Base-by-base conservation (phyloP, 2,113 vertebrate species). In the Gobius niger region DNA sequence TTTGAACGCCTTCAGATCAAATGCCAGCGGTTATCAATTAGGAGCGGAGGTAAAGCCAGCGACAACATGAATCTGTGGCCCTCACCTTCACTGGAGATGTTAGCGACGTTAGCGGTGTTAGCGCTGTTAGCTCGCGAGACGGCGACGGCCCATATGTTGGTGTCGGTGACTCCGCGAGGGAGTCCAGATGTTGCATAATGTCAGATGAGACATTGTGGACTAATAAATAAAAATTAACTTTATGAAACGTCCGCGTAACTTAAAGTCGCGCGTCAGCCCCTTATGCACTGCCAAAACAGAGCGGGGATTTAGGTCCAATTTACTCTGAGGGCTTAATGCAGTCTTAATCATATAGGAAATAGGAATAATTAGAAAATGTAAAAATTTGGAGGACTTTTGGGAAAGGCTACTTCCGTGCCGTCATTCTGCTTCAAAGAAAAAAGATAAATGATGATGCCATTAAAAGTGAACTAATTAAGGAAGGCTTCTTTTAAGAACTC, bases 401-500 rank as follows among this genome's bases (percentile, higher is more conserved):
- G 90, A 93, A 84, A 76, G 87, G 88, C 90, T 84, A 91, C 89
- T 90, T 92, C 90, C 81, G 70, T 73, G 75, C 89, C 73, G 95
- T 97, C 96, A 95, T 95, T 95, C 95, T 94, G 96, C 95, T 98
- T 98, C 96, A 98, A 98, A 97, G 96, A 97, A 96, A 96, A 98
- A 96, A 96, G 95, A 98, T 98, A 98, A 98, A 97, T 98, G 96
- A 98, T 97, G 96, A 96, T 98, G 97, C 97, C 95, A 98, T 99
- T 99, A 99, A 99, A 98, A 98, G 96, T 98, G 97, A 98, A 98
- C 96, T 98, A 98, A 98, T 98, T 99, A 99, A 98, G 97, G 96
- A 98, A 99, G 93, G 96, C 96, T 98, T 98, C 97, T 98, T 98
- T 99, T 98, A 99, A 98, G 93, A 99, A 99, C 97, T 98, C 97